A percentile compares a stretch with the other conserved stretches of the same genome.
Conservation (phyloP, 2,113 vertebrate genomes). For the Anoplopoma fimbria region DNA sequence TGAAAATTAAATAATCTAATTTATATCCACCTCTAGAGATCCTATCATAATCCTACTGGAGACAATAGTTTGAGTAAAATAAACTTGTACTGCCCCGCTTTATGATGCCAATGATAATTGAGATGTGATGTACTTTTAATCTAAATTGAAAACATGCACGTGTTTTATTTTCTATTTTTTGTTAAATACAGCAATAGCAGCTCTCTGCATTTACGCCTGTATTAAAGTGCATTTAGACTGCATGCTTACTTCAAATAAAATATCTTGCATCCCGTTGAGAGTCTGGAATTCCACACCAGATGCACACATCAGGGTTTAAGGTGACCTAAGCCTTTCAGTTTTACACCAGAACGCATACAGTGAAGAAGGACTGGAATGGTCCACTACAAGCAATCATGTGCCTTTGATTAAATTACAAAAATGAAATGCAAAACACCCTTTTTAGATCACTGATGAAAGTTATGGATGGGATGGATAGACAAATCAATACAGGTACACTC, state of each 20-base stretch:
- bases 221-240: not conserved
- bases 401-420: not conserved
- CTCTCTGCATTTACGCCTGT: not conserved
- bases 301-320: not conserved
- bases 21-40: too few species aligned
- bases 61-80: not conserved
- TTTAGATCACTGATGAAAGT: too few species aligned
- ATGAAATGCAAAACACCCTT: not conserved
- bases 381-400: not conserved
- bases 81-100: not conserved
- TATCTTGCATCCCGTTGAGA: too few species aligned
- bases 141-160: not conserved
- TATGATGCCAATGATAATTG: not conserved
- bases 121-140: not conserved
- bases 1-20: not conserved
- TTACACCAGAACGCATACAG: not conserved
- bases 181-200: not conserved
- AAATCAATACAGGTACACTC: too few species aligned
- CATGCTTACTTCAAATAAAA: not conserved
- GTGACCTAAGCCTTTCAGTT: not conserved
- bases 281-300: not conserved
- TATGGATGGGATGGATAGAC: not conserved
- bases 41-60: not conserved
- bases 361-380: not conserved
- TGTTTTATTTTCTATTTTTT: not conserved